Evolutionary conservation across 2,797 vertebrate species (phyloP), one percentile per base, ranked within the genome.

Genomic region (Pangasius sanitwongsei): DNA sequence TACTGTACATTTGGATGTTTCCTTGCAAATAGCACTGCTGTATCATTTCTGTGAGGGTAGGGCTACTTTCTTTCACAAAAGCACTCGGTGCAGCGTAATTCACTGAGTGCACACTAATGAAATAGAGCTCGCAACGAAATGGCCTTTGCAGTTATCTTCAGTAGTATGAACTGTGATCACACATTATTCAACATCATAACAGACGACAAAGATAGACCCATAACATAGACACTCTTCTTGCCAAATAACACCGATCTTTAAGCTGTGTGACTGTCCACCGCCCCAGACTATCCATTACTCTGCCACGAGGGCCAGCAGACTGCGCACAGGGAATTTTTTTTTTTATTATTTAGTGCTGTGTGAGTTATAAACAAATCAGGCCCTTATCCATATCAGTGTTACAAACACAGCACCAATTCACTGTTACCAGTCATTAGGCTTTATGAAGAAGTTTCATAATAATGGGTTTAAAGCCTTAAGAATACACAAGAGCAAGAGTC

Each of bases 271-370:
- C 41, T 86, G 86, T 87, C 91, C 90, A 86, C 81, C 85, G 72
- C 89, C 90, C 82, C 70, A 86, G 80, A 89, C 86, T 87, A 91
- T 91, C 91, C 91, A 92, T 91, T 89, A 89, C 85, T 88, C 55
- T 83, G 82, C 74, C 89, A 91, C 20, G 63, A 89, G 87, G 86
- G 77, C 85, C 53, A 7, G 50, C 28, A 9, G 57, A 80, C 78
- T 65, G 85, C 37, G 86, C 67, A 81, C 25, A 84, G 65, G 65
- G 77, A 75, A 87, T 70, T 78, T 80, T 67, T 61, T 80, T 61
- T 78, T 53, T 44, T 34, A 61, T 11, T 6, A 80, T 86, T 85
- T 83, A 86, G 48, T 87, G 75, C 83, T 87, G 65, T 41, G 61
- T 57, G 84, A 72, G 53, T 87, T 78, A 72, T 61, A 88, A 83